Evolutionary conservation across 2,888 invertebrate species (phyloP), one percentile per base, ranked within the genome.

Genomic region (Euclidia mi): DNA sequence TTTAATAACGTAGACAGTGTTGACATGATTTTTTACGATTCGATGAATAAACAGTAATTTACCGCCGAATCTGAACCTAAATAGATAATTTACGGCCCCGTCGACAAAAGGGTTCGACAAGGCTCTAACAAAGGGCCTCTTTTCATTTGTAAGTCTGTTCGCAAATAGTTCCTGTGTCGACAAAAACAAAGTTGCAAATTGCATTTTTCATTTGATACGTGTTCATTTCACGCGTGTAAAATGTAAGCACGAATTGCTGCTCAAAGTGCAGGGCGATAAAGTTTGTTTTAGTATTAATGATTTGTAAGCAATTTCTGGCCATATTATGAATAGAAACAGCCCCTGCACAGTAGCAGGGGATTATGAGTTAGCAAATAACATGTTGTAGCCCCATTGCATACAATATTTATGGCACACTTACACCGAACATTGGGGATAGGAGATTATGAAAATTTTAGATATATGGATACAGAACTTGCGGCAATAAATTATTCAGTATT

Each of bases 151-250:
- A 20, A 58, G 6, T 66, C 56, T 65, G 63, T 56, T 69, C 60
- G 58, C 76, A 76, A 79, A 88, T 85, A 85, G 85, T 83, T 86
- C 79, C 78, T 87, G 84, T 76, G 69, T 58, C 65, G 48, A 76
- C 71, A 71, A 77, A 69, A 76, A 88, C 90, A 92, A 84, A 87
- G 90, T 83, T 75, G 79, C 77, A 81, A 89, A 90, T 92, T 80
- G 87, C 83, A 82, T 87, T 84, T 81, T 76, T 81, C 76, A 76
- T 80, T 80, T 81, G 60, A 76, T 75, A 78, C 82, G 76, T 84
- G 87, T 84, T 90, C 87, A 90, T 90, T 92, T 90, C 90, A 88
- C 88, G 91, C 89, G 88, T 86, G 85, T 89, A 90, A 91, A 92
- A 92, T 90, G 87, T 91, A 90, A 46, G 56, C 64, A 74, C 48